Evolutionary conservation across 2,797 vertebrate genomes (phyloP), one percentile per base, ranked within the genome.

Genomic region (Tragopan temminckii): DNA sequence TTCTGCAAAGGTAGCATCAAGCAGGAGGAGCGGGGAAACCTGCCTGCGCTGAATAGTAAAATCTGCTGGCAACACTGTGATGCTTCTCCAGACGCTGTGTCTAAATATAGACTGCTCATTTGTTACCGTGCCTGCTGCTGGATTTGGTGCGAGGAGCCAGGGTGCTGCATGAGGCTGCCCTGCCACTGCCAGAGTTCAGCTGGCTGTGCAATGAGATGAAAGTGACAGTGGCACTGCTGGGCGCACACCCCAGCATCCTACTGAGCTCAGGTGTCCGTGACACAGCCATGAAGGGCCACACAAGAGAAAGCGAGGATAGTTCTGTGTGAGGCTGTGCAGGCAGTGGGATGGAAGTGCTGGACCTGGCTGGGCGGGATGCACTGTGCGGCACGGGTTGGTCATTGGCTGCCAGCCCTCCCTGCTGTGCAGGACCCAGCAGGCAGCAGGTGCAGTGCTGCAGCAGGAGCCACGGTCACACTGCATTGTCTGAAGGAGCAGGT

Each of bases 81-180:
- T 2, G 50, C 88, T 94, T 77, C 94, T 96, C 93, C 94, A 96
- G 93, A 94, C 71, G 21, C 88, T 6, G 81, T n/a, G 72, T 38
- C 96, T 97, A 97, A 97, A 97, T 97, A 95, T 96, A 98, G 96
- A 90, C 61, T 85, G 66, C 91, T 95, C 93, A 94, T 97, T 96
- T 97, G 95, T 97, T 96, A 96, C 81, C 75, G 66, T 82, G 89
- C 81, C 1, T 12, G 94, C 94, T 84, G 82, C 91, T 89, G 85
- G 62, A 45, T 70, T 68, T 50, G 66, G 90, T 89, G 89, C 2
- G 10, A 89, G 62, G 67, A 95, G 82, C 81, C 2, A 20, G 83
- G 75, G 89, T 85, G 64, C 84, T 92, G 70, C 64, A n/a, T 74
- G 76, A 48, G 5, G 29, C 62, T 81, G 36, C 58, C 61, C 55